Percentiles rank a stretch among this genome's conserved stretches.
Evolutionary conservation across 2,797 vertebrate genomes (phyloP).

Genomic region (Alfaro cultratus): DNA sequence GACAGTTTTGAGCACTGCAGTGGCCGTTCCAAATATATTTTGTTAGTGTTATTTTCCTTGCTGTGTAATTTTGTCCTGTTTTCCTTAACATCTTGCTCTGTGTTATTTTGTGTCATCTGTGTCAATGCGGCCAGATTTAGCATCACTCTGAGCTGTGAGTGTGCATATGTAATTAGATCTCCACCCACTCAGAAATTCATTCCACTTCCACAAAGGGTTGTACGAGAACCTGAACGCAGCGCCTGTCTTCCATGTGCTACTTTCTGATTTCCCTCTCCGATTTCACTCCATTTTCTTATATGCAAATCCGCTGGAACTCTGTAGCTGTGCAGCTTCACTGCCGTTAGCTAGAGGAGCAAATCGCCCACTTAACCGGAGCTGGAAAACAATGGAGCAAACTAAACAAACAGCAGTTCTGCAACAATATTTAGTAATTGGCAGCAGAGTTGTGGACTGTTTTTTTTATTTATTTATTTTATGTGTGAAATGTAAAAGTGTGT

Average conservation of each 20-base stretch:
- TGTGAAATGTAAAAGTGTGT: constrained; percentile 40
- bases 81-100: constrained; percentile 72
- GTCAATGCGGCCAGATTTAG: constrained; percentile 82
- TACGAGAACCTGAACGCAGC: constrained; percentile 73
- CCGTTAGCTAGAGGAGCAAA: constrained; percentile 68
- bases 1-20: constrained; percentile 30
- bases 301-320: constrained; percentile 63
- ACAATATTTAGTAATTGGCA: constrained; percentile 71
- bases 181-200: constrained; percentile 85
- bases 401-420: constrained; percentile 62
- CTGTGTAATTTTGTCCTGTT: constrained; percentile 70
- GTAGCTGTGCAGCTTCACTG: constrained; percentile 52
- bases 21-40: constrained; percentile 49
- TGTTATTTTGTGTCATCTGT: constrained; percentile 80
- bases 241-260: constrained; percentile 68
- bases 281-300: constrained; percentile 62
- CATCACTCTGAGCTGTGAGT: constrained; percentile 82
- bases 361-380: constrained; percentile 76
- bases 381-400: constrained; percentile 69
- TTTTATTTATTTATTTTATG: constrained; percentile 36
- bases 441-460: constrained; percentile 60
- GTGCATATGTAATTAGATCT: constrained; percentile 88
- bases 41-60: constrained; percentile 58
- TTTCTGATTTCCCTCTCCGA: constrained; percentile 42
- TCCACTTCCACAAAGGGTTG: constrained; percentile 81